Conservation (phyloP, 2,797 vertebrate species). For the Lophius americanus region DNA sequence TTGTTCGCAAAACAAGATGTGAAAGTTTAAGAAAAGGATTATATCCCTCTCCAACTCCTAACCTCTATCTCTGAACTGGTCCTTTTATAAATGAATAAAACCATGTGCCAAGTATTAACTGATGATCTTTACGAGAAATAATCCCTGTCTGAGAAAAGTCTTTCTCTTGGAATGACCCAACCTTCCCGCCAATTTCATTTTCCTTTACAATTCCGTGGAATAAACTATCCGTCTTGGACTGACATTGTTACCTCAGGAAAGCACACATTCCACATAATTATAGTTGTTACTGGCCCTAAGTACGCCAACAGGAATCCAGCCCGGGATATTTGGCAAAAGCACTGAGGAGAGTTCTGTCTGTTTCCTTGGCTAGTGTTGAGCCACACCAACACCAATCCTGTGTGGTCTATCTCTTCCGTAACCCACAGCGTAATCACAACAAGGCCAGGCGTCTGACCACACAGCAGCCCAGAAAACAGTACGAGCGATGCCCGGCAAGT, state of each 20-base stretch:
- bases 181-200: conserved; percentile 69
- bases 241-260: conserved; percentile 77
- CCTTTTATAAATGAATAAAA: conserved; percentile 30
- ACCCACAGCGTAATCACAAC: conserved; percentile 63
- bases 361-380: conserved; percentile 56
- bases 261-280: conserved; percentile 81
- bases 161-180: conserved; percentile 56
- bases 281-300: conserved; percentile 76
- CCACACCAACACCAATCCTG: conserved; percentile 67
- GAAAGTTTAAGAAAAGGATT: too few relatives aligned
- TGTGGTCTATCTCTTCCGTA: conserved; percentile 74
- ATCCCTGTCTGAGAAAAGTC: conserved; percentile 37
- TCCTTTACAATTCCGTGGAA: conserved; percentile 72
- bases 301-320: conserved; percentile 67
- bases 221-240: conserved; percentile 74
- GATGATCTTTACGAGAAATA: conserved; percentile 59
- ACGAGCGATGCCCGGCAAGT: conserved; percentile 48
- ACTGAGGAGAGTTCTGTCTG: conserved; percentile 64
- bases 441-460: conserved; percentile 69
- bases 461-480: conserved; percentile 61
- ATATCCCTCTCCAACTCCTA: too few relatives aligned
- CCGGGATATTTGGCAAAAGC: conserved; percentile 70
- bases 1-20: neutral
- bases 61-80: too few relatives aligned
- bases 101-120: conserved; percentile 53